Evolutionary conservation across 2,888 invertebrate species (phyloP), one percentile per base, ranked within the genome.

Genomic region (Temnothorax ravouxi): DNA sequence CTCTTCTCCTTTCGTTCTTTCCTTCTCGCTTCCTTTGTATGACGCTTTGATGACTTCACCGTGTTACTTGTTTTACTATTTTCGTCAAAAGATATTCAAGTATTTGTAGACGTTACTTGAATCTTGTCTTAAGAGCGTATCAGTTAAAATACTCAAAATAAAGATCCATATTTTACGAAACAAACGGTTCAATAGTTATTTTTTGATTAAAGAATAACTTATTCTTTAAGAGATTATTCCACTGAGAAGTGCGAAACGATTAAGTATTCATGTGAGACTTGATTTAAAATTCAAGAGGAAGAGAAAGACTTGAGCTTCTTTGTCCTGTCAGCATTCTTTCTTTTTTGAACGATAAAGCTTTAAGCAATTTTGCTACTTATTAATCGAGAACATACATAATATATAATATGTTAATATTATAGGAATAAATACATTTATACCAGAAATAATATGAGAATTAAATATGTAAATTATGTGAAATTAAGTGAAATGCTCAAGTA

Each of bases 11-110:
- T 59, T 52, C 41, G 61, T 54, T 83, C 77, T 47, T 62, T 69
- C 59, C 67, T 54, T 64, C 21, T 81, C 84, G 71, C 54, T 67
- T 66, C 64, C 56, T 79, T 83, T 83, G 62, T 84, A 25, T 47
- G 29, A 52, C 9, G 80, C 71, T 29, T 21, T 47, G 83, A 38
- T 66, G 64, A 66, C 54, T 83, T 41, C 38, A 25, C 34, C 18
- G 66, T 25, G 66, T 50, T 41, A 64, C 38, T 76, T 66, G 25
- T 76, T 41, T 38, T 25, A 18, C 75, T 62, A 34, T 64, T 47
- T 64, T 50, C 25, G 50, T 64, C 25, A 52, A 66, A 41, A 76
- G 38, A 76, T 34, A 34, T 76, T 64, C 64, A 66, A 13, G 25
- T 13, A 64, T 41, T 41, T 15, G 50, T 25, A 50, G 25, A 21